Conservation (phyloP, 1,140 invertebrate genomes). For the Drosophila nannoptera region DNA sequence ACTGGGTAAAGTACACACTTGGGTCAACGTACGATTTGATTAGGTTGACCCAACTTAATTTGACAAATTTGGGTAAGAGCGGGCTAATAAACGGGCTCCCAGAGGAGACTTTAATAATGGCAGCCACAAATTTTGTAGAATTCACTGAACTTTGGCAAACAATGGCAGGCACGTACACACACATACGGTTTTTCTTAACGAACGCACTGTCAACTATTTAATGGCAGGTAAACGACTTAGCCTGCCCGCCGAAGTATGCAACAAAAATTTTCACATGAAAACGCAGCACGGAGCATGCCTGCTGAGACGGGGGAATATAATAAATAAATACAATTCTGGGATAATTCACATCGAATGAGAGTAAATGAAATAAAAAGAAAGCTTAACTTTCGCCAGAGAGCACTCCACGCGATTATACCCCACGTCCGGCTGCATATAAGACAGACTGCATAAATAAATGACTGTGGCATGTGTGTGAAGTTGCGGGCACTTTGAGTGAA, state of each 20-base stretch:
- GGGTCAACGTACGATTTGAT: slow-evolving; percentile 50
- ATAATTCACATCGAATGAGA: too few relatives aligned
- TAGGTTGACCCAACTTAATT: slow-evolving; percentile 37
- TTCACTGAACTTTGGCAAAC: slow-evolving; percentile 19
- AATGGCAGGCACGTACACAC: background rate
- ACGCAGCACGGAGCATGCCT: slow-evolving; percentile 28
- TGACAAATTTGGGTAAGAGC: slow-evolving; percentile 44
- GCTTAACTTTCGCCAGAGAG: too few relatives aligned
- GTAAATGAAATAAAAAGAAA: too few relatives aligned
- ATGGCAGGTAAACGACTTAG: slow-evolving; percentile 46
- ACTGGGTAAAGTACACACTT: background rate
- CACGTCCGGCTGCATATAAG: background rate
- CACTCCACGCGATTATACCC: background rate
- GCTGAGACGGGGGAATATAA: background rate
- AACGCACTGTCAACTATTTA: slow-evolving; percentile 1
- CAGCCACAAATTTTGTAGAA: slow-evolving; percentile 14
- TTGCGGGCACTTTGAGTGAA: slow-evolving; percentile 62
- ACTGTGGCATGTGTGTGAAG: slow-evolving; percentile 35
- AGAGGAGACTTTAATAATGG: slow-evolving; percentile 16
- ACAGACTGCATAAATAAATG: slow-evolving; percentile 62
- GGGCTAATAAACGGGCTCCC: slow-evolving; percentile 17
- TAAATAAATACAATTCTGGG: too few relatives aligned
- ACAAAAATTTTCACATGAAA: slow-evolving; percentile 64
- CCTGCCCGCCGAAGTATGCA: slow-evolving; percentile 52
- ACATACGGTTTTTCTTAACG: background rate